These are phyloP conservation scores for Machimus rusticus DNA, from an alignment of 2,888 invertebrate genomes.

Conservation along the genomic window DNA sequence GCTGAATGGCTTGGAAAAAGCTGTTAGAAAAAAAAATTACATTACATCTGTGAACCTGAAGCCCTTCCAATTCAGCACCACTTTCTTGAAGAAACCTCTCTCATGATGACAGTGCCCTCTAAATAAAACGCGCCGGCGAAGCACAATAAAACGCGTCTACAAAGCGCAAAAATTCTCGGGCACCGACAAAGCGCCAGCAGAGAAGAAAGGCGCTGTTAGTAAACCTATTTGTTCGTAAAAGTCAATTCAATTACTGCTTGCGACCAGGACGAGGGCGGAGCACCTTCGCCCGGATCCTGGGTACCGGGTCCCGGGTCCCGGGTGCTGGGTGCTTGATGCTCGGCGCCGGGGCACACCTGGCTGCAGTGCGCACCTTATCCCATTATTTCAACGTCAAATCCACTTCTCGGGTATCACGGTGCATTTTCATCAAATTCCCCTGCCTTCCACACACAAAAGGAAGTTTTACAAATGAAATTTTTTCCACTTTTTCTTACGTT, in stretches of 20 bases:
- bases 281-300: not conserved
- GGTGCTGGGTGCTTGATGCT: not conserved
- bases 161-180: not conserved
- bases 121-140: not conserved
- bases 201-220: not conserved
- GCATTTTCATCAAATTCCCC: not conserved
- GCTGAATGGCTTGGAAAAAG: not conserved
- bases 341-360: not conserved
- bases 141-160: not conserved
- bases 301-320: not conserved
- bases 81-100: not conserved
- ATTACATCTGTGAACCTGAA: not conserved
- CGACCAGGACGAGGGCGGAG: not conserved
- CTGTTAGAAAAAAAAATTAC: not conserved
- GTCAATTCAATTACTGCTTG: not conserved
- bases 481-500: not conserved
- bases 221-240: not conserved
- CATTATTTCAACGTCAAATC: constrained; percentile 11
- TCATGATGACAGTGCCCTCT: not conserved
- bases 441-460: not conserved
- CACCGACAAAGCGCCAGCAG: not conserved
- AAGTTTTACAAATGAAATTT: constrained; percentile 3
- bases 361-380: not conserved
- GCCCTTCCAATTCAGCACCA: not conserved
- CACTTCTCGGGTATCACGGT: not conserved